Conservation (phyloP, 2,113 vertebrate genomes). For the Sorex araneus region DNA sequence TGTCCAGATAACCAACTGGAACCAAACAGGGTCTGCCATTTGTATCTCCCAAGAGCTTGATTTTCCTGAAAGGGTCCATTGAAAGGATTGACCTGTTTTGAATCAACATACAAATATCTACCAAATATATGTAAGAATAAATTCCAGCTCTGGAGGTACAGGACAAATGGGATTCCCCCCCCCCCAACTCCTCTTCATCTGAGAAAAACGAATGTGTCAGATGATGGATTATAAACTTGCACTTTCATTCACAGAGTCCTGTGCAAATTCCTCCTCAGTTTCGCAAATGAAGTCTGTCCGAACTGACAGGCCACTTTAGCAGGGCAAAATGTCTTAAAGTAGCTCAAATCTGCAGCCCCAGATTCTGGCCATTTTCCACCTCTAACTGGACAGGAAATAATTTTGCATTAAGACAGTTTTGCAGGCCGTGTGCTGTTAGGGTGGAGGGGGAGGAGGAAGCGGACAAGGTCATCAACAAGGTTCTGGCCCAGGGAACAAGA, state of each 20-base stretch:
- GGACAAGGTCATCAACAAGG: constrained; percentile 47
- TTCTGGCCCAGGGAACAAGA: constrained; percentile 83
- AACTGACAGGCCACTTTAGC: neutral
- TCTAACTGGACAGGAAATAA: constrained; percentile 4
- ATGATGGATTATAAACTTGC: constrained; percentile 24
- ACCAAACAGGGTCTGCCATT: constrained; percentile 41
- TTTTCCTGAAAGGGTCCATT: constrained; percentile 45
- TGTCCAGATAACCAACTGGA: constrained; percentile 19
- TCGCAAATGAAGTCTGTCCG: neutral
- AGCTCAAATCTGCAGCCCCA: neutral
- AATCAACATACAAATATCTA: constrained; percentile 37
- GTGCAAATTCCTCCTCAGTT: constrained; percentile 34
- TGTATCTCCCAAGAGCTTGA: constrained; percentile 42
- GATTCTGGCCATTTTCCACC: constrained; percentile 49
- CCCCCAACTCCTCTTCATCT: constrained; percentile 36
- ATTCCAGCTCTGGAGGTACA: constrained; percentile 59
- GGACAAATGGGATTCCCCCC: constrained; percentile 50
- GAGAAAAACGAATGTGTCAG: constrained; percentile 64
- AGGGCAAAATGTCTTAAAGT: constrained; percentile 5
- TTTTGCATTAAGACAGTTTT: constrained; percentile 72
- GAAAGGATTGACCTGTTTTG: constrained; percentile 2
- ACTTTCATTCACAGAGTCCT: neutral
- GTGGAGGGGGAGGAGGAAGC: constrained; percentile 8
- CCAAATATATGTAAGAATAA: constrained; percentile 66
- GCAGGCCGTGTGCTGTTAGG: constrained; percentile 57